Evolutionary conservation across 2,888 invertebrate genomes (phyloP).

Genomic region (Ashinkailepas kermadecensis): DNA sequence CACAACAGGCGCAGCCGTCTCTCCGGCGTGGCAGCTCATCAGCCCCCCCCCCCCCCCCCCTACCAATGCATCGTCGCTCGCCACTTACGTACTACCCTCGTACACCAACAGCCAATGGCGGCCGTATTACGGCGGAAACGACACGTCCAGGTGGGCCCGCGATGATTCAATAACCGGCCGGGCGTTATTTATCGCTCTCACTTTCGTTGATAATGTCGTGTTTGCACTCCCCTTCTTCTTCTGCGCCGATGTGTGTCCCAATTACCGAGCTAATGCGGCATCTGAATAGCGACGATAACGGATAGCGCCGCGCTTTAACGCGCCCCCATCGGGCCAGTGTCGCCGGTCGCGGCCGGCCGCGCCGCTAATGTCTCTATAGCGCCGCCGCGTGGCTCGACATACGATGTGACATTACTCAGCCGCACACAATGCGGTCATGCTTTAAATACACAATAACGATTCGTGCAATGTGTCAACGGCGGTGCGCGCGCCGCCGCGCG

Average conservation of each 20-base stretch:
- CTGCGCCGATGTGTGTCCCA: not conserved
- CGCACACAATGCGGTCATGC: conserved; percentile 5
- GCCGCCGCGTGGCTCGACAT: not conserved
- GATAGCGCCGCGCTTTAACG: conserved; percentile 20
- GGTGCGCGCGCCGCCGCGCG: not conserved
- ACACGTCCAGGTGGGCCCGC: not conserved
- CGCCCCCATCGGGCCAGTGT: conserved; percentile 1
- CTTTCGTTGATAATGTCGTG: not conserved
- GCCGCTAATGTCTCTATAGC: conserved; percentile 20
- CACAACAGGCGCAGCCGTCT: too few relatives aligned
- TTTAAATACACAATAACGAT: not conserved
- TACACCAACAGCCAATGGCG: too few relatives aligned
- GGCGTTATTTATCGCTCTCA: not conserved
- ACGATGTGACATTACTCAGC: not conserved
- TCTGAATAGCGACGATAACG: conserved; percentile 11
- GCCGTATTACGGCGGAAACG: not conserved
- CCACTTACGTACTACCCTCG: too few relatives aligned
- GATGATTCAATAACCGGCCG: conserved; percentile 8
- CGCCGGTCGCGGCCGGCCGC: not conserved
- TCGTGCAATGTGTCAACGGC: conserved; percentile 17
- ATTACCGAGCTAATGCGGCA: not conserved
- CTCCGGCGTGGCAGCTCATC: not conserved
- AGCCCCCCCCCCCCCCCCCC: not conserved
- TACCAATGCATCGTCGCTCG: not conserved
- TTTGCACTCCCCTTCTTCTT: not conserved